phyloP scores from a whole-genome alignment of 2,113 vertebrate genomes.

The Macroglossus sobrinus region DNA sequence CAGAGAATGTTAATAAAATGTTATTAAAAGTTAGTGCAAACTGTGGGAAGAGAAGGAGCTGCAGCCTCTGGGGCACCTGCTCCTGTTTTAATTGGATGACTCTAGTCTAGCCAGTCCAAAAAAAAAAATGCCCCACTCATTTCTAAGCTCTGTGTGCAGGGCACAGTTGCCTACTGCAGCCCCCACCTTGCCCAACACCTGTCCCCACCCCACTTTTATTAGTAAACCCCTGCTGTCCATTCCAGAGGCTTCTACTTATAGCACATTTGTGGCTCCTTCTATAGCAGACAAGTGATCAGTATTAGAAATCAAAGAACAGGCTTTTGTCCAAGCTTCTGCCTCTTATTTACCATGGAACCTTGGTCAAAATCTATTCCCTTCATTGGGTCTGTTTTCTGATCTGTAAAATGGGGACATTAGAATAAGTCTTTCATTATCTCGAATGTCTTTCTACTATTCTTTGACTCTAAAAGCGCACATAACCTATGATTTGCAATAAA shows the following conservation, averaged over 20 bases:
- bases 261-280: not conserved
- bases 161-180: not conserved
- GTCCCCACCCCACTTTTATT: not conserved
- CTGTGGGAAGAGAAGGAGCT: not conserved
- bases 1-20: constrained; percentile 68
- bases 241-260: not conserved
- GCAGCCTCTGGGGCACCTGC: not conserved
- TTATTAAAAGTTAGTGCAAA: constrained; percentile 61
- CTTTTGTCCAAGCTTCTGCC: not conserved
- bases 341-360: not conserved
- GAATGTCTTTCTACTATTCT: not conserved
- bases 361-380: not conserved
- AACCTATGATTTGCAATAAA: not conserved
- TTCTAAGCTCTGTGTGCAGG: not conserved
- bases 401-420: not conserved
- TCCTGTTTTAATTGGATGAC: constrained; percentile 45
- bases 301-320: not conserved
- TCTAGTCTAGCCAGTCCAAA: not conserved
- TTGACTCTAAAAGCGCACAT: not conserved
- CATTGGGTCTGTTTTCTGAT: not conserved
- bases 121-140: not conserved
- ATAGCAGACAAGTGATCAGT: not conserved
- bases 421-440: not conserved
- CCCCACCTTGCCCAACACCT: not conserved
- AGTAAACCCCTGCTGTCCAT: not conserved